Conservation (phyloP, 2,797 vertebrate genomes). For the Garrulus glandarius region DNA sequence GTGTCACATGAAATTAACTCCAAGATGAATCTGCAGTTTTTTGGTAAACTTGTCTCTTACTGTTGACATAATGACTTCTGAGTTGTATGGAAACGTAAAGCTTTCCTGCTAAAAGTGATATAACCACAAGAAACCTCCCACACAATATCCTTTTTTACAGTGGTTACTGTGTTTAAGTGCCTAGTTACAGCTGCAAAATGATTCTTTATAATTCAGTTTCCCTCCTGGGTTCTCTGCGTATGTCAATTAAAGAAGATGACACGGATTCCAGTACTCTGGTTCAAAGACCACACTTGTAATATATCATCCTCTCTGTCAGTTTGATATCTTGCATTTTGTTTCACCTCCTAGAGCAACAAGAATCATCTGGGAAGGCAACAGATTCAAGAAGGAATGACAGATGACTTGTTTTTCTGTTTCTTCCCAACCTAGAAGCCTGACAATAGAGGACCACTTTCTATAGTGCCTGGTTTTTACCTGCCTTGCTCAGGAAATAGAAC, state of each 20-base stretch:
- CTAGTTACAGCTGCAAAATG: neutral
- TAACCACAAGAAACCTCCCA: neutral
- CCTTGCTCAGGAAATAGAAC: neutral
- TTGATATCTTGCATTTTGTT: conserved; percentile 32
- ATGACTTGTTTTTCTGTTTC: neutral
- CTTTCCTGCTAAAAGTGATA: neutral
- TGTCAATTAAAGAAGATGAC: neutral
- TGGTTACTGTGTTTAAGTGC: neutral
- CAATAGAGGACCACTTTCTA: neutral
- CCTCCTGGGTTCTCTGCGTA: neutral
- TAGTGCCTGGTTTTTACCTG: neutral
- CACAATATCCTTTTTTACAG: neutral
- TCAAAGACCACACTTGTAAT: neutral
- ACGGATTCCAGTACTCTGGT: neutral
- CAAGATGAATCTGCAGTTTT: neutral
- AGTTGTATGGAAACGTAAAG: neutral
- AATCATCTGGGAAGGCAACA: neutral
- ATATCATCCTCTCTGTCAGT: conserved; percentile 14
- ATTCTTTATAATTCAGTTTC: neutral
- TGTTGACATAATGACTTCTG: neutral
- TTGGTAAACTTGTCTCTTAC: neutral
- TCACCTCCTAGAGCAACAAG: neutral
- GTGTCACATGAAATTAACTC: neutral
- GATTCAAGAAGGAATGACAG: neutral
- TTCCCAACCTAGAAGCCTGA: neutral